Percentiles rank a stretch among this genome's conserved stretches.
These are phyloP conservation scores for Lepidochrysops patricia DNA, from an alignment of 2,888 invertebrate species.

Conservation along the genomic window DNA sequence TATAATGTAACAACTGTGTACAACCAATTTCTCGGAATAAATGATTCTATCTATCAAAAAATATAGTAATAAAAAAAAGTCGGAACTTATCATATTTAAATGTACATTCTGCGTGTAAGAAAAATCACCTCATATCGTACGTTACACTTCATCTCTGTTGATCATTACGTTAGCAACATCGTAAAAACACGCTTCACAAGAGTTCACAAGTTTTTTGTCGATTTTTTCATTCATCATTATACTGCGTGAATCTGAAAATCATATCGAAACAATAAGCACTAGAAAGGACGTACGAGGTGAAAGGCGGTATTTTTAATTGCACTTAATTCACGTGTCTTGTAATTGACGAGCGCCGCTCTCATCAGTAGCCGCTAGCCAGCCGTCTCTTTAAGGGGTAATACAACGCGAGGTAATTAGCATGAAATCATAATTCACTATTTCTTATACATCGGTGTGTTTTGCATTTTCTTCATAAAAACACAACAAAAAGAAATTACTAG, in stretches of 20 bases:
- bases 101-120: too few species aligned
- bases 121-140: neutral
- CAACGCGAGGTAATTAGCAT: neutral
- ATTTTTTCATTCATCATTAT: neutral
- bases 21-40: too few species aligned
- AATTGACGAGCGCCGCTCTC: constrained; percentile 40
- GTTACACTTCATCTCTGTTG: too few species aligned
- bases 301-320: constrained; percentile 43
- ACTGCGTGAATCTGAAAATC: constrained; percentile 32
- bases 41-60: too few species aligned
- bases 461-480: neutral
- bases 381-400: too few species aligned
- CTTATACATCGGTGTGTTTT: neutral
- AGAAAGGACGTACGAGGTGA: constrained; percentile 48
- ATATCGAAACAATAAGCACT: constrained; percentile 41
- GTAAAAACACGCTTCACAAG: neutral
- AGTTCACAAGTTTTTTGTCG: neutral
- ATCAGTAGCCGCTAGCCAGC: constrained; percentile 34
- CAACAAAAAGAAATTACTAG: too few species aligned
- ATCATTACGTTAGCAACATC: neutral
- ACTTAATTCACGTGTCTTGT: constrained; percentile 33
- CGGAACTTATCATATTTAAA: too few species aligned
- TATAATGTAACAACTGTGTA: too few species aligned
- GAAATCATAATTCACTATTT: neutral
- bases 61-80: too few species aligned